A percentile compares a stretch with the other conserved stretches of the same genome.
These are phyloP conservation scores for Ennomos quercinarius DNA, from an alignment of 2,888 invertebrate genomes.

Conservation along the genomic window DNA sequence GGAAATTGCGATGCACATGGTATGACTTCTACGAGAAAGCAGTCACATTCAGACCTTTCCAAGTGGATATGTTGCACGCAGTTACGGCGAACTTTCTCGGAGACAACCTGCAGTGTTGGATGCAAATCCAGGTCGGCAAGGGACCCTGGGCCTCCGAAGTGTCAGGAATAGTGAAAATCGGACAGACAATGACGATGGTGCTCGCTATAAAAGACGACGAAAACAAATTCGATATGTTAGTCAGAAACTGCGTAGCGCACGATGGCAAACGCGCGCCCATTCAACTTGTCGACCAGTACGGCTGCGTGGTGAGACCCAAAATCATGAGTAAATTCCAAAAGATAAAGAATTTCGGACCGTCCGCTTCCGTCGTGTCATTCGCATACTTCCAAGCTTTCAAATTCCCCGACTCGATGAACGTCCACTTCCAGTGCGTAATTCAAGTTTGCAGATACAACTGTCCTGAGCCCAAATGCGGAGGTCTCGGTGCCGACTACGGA, in stretches of 20 bases:
- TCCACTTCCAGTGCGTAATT: conserved; percentile 98
- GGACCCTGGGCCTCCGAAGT: conserved; percentile 99
- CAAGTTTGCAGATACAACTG: conserved; percentile 97
- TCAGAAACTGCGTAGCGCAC: conserved; percentile 97
- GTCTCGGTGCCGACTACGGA: conserved; percentile 88
- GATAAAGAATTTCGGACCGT: conserved; percentile 97
- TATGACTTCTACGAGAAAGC: conserved; percentile 98
- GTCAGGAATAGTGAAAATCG: conserved; percentile 97
- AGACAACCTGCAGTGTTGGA: conserved; percentile 98
- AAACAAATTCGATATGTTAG: conserved; percentile 98
- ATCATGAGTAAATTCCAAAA: conserved; percentile 98
- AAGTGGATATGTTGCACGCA: conserved; percentile 97
- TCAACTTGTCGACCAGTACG: conserved; percentile 96
- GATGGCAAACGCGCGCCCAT: conserved; percentile 97
- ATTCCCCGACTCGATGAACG: conserved; percentile 98
- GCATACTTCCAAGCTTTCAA: conserved; percentile 99
- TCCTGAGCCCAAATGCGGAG: conserved; percentile 95
- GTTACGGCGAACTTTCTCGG: conserved; percentile 98
- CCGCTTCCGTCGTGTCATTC: conserved; percentile 97
- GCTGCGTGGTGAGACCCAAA: conserved; percentile 96
- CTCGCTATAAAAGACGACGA: conserved; percentile 97
- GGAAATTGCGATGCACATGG: conserved; percentile 97
- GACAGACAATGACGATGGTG: conserved; percentile 99
- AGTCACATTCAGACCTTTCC: conserved; percentile 97
- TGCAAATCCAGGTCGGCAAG: conserved; percentile 98